phyloP scores from a whole-genome alignment of 35 echinoderm and acorn worm genomes.

The Ophiothrix spiculata region DNA sequence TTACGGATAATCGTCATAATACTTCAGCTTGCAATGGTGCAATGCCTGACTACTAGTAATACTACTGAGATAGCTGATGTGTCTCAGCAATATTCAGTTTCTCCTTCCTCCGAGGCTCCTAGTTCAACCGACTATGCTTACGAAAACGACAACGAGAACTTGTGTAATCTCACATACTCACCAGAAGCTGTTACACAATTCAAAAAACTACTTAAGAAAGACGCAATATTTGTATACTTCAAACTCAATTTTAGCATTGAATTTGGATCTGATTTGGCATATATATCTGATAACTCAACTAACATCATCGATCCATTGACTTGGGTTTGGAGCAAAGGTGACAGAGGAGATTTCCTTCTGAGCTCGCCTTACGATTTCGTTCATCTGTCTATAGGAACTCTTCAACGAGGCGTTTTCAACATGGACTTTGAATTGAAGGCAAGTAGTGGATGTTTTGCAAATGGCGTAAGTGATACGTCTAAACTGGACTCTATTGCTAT shows the following conservation, averaged over 20 bases:
- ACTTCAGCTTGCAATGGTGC: too few relatives aligned
- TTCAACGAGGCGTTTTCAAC: conserved; percentile 28
- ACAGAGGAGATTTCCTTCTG: conserved; percentile 47
- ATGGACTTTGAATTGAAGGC: neutral
- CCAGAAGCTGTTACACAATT: too few relatives aligned
- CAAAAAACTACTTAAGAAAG: too few relatives aligned
- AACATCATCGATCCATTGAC: conserved; percentile 47
- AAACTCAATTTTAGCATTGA: conserved; percentile 30
- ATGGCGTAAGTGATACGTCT: conserved; percentile 10
- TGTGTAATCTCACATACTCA: too few relatives aligned
- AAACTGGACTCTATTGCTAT: conserved; percentile 17
- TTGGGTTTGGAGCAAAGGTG: conserved; percentile 51
- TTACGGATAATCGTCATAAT: too few relatives aligned
- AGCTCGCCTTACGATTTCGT: conserved; percentile 49
- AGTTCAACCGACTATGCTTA: too few relatives aligned
- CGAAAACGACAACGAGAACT: too few relatives aligned
- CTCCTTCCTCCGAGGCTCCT: too few relatives aligned
- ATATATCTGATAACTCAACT: neutral
- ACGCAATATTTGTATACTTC: conserved; percentile 50
- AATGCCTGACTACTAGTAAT: too few relatives aligned
- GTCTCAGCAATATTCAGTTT: too few relatives aligned
- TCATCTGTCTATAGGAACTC: conserved; percentile 45
- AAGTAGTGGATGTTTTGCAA: conserved; percentile 4
- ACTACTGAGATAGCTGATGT: too few relatives aligned
- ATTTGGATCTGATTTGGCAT: neutral